Evolutionary conservation across 92 coral and sea anemone genomes (phyloP).

Genomic region (Siderastrea radians): DNA sequence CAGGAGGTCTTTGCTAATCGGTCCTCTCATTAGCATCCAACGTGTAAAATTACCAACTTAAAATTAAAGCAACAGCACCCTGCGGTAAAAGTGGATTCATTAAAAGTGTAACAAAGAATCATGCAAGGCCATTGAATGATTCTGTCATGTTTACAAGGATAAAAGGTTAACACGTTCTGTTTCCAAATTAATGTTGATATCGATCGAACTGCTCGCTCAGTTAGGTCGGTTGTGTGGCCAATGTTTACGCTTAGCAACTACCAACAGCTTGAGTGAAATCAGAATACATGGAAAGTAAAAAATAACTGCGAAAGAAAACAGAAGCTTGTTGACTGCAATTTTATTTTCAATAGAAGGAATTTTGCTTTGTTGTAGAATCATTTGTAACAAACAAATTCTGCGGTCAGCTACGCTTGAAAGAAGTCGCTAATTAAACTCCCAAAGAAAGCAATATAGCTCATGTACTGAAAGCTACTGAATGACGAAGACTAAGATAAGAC

Average conservation of each 20-base stretch:
- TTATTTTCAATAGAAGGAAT: constrained; percentile 14
- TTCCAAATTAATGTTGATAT: too few relatives aligned
- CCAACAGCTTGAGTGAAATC: too few relatives aligned
- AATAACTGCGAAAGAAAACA: background rate
- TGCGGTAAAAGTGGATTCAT: background rate
- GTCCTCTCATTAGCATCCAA: background rate
- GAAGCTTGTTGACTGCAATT: background rate
- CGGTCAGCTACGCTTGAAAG: background rate
- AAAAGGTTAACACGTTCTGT: too few relatives aligned
- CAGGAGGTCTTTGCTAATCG: background rate
- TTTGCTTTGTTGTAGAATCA: background rate
- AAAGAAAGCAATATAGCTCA: too few relatives aligned
- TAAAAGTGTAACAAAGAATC: background rate
- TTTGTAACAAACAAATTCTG: background rate
- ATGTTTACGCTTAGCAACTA: too few relatives aligned
- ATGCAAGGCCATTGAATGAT: background rate
- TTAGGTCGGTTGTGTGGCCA: too few relatives aligned
- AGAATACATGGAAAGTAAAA: background rate
- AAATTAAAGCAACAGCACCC: background rate
- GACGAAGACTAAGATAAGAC: background rate
- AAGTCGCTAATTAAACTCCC: background rate
- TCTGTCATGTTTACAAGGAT: background rate
- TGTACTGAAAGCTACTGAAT: too few relatives aligned
- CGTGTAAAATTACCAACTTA: background rate
- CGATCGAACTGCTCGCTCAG: too few relatives aligned